Percentiles rank a stretch among this genome's conserved stretches.
Conservation (phyloP, 92 coral and sea anemone species). For the Palythoa grandis region DNA sequence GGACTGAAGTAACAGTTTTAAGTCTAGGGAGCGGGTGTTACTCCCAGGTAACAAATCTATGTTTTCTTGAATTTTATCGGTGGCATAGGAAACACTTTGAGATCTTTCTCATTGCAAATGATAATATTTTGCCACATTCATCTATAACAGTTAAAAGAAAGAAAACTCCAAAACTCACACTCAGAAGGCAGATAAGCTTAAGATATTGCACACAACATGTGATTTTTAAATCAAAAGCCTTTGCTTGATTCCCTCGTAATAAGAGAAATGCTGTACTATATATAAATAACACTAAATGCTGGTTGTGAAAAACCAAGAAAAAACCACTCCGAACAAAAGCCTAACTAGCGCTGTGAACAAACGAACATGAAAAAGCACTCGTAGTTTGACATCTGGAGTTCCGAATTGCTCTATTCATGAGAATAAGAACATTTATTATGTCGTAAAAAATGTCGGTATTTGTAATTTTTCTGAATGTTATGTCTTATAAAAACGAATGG, state of each 20-base stretch:
- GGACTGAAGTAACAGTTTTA: no score
- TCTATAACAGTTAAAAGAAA: background rate
- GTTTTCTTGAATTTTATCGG: no score
- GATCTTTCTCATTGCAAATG: no score
- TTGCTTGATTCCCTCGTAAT: background rate
- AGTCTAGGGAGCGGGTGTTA: no score
- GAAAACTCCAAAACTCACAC: background rate
- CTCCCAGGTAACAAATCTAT: no score
- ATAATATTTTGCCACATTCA: no score
- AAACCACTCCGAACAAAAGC: background rate
- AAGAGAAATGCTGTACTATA: background rate
- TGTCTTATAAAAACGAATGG: slow-evolving; percentile 9
- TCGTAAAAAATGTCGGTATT: slow-evolving; percentile 30
- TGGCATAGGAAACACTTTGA: no score
- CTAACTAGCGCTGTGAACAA: background rate
- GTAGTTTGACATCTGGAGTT: background rate
- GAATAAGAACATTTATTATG: slow-evolving; percentile 13
- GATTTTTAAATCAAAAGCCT: background rate
- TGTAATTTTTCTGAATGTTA: background rate
- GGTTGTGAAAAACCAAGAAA: background rate
- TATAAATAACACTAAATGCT: background rate
- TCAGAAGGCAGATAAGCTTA: background rate
- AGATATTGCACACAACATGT: background rate
- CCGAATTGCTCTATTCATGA: background rate
- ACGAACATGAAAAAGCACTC: background rate